A percentile compares a stretch with the other conserved stretches of the same genome.
phyloP scores from a whole-genome alignment of 1,140 invertebrate genomes.

The Ceratoteleas bidentatus region DNA sequence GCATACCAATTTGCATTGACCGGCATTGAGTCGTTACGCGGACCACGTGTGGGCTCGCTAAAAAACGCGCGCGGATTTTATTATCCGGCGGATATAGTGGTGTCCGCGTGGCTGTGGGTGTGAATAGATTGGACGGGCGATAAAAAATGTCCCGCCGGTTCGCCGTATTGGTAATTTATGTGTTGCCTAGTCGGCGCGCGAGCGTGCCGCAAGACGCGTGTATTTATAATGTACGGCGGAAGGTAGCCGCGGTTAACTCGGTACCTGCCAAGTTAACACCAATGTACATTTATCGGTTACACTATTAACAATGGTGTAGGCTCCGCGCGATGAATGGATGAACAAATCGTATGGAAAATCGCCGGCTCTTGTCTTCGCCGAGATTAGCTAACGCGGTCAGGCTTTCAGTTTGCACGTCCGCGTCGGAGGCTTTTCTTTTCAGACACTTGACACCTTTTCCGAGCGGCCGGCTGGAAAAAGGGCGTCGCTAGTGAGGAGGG shows the following conservation, averaged over 20 bases:
- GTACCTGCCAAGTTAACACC: constrained; percentile 65
- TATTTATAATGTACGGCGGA: constrained; percentile 45
- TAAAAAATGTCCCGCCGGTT: constrained; percentile 57
- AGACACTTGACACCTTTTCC: constrained; percentile 63
- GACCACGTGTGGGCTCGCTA: constrained; percentile 59
- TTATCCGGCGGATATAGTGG: constrained; percentile 61
- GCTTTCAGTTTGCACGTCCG: constrained; percentile 64
- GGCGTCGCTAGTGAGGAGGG: not conserved
- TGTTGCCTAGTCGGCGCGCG: constrained; percentile 9
- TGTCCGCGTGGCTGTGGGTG: constrained; percentile 58
- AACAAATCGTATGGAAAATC: constrained; percentile 69
- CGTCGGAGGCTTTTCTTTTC: constrained; percentile 63
- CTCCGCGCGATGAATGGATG: constrained; percentile 66
- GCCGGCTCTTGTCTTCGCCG: constrained; percentile 63
- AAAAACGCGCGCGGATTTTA: constrained; percentile 42
- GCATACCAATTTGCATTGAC: constrained; percentile 52
- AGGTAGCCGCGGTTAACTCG: constrained; percentile 60
- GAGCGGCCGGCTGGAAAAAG: constrained; percentile 14
- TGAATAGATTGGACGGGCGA: constrained; percentile 63
- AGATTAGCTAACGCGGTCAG: constrained; percentile 67
- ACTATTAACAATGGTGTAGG: constrained; percentile 66
- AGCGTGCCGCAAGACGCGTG: constrained; percentile 7
- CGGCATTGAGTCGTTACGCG: constrained; percentile 58
- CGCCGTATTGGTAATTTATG: constrained; percentile 50
- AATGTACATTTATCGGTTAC: constrained; percentile 62